Evolutionary conservation across 2,888 invertebrate genomes (phyloP), one percentile per base, ranked within the genome.

Genomic region (Deilephila elpenor): DNA sequence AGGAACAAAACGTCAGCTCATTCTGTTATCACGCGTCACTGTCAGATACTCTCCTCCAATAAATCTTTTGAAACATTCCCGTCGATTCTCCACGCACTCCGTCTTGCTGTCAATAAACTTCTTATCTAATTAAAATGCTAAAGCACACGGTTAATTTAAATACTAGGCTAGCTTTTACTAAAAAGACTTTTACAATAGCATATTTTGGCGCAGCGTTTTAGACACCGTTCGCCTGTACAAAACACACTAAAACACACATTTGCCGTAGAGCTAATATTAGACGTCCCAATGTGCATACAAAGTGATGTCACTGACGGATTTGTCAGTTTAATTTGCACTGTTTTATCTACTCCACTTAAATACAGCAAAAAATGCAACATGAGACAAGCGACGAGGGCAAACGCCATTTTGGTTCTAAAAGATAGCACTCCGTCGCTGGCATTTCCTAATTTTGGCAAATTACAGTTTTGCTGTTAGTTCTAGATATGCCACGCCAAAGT

Each of bases 241-340:
- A 86, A 85, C 82, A 84, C 79, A 80, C 84, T 82, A 80, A 84
- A 85, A 86, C 82, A 86, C 81, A 79, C 83, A 82, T 85, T 83
- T 82, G 78, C 77, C 75, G 74, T 79, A 80, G 80, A 78, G 80
- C 87, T 89, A 89, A 87, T 88, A 87, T 87, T 89, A 88, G 88
- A 84, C 78, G 78, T 78, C 79, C 83, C 20, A 64, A 44, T 84
- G 82, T 85, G 83, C 85, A 86, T 80, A 79, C 80, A 76, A 79
- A 81, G 81, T 86, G 86, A 88, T 86, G 88, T 86, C 86, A 87
- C 83, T 81, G 75, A 81, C 82, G 76, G 82, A 82, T 83, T 79
- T 70, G 62, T 71, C 71, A 44, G 71, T 51, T 62, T 79, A 73
- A 76, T 76, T 77, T 73, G 74, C 70, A 71, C 59, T 74, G 62